Evolutionary conservation across 2,888 invertebrate species (phyloP).

Genomic region (Timema cristinae): DNA sequence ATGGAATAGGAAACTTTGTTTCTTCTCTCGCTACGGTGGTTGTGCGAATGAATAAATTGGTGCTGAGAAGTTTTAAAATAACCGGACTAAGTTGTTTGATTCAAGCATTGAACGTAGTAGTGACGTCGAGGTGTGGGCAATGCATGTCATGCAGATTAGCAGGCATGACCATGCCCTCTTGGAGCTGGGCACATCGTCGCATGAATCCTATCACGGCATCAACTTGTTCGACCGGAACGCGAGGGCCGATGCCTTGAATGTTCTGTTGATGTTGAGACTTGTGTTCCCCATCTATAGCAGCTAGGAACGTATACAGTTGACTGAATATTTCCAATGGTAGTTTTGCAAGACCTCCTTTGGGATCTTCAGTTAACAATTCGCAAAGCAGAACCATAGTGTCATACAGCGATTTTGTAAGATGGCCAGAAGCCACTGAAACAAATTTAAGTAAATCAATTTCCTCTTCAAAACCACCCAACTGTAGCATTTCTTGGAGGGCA

Average conservation of each 20-base stretch:
- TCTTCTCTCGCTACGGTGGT: too few relatives aligned
- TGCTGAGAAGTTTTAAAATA: too few relatives aligned
- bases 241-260: constrained; percentile 56
- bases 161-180: constrained; percentile 65
- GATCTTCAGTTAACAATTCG: constrained; percentile 75
- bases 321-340: constrained; percentile 63
- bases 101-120: too few relatives aligned
- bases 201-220: constrained; percentile 51
- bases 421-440: constrained; percentile 66
- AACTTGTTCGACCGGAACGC: constrained; percentile 50
- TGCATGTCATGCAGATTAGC: constrained; percentile 64
- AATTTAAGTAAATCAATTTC: constrained; percentile 69
- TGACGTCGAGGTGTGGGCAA: constrained; percentile 56
- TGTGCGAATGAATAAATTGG: too few relatives aligned
- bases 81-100: too few relatives aligned
- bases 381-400: constrained; percentile 78
- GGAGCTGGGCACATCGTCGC: constrained; percentile 50
- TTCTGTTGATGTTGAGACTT: too few relatives aligned
- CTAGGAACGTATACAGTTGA: constrained; percentile 48
- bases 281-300: constrained; percentile 48
- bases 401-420: constrained; percentile 60
- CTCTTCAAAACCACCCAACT: constrained; percentile 63
- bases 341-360: constrained; percentile 76
- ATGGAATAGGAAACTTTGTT: too few relatives aligned
- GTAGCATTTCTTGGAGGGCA: constrained; percentile 50